Conservation (phyloP, 2,888 invertebrate species). For the Athrips mouffetella region DNA sequence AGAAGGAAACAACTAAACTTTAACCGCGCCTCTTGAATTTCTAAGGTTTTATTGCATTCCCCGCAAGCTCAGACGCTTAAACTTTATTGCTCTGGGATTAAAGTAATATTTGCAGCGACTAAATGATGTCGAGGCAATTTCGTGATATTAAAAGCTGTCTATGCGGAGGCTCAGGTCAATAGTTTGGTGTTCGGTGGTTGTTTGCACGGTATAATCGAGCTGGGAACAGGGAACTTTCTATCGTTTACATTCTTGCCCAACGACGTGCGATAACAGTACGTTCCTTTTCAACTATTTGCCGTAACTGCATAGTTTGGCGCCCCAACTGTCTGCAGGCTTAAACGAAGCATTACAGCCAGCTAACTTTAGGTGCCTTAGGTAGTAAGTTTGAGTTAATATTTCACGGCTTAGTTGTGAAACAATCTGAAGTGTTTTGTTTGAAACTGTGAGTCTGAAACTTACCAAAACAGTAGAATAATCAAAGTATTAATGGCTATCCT, state of each 20-base stretch:
- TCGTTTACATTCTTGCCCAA: slow-evolving; percentile 59
- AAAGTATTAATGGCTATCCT: no score
- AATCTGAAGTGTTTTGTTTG: slow-evolving; percentile 7
- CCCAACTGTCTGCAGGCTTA: slow-evolving; percentile 11
- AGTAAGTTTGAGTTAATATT: slow-evolving; percentile 8
- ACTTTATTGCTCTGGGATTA: slow-evolving; percentile 77
- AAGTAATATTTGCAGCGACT: slow-evolving; percentile 77
- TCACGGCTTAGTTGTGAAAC: neutral
- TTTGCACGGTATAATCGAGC: slow-evolving; percentile 57
- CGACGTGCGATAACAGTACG: slow-evolving; percentile 65
- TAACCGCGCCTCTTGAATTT: slow-evolving; percentile 62
- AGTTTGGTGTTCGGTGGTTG: slow-evolving; percentile 62
- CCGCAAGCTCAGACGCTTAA: slow-evolving; percentile 75
- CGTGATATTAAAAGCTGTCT: slow-evolving; percentile 73
- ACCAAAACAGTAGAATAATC: slow-evolving; percentile 1
- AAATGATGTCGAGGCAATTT: slow-evolving; percentile 75
- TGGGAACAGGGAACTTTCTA: slow-evolving; percentile 50
- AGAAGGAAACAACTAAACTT: slow-evolving; percentile 68
- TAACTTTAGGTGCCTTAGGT: slow-evolving; percentile 7
- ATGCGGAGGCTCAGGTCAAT: slow-evolving; percentile 67
- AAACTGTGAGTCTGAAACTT: slow-evolving; percentile 1
- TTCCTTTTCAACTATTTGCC: slow-evolving; percentile 61
- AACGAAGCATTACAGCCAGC: slow-evolving; percentile 12
- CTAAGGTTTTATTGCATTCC: slow-evolving; percentile 76
- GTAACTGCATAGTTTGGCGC: slow-evolving; percentile 46